Base-by-base conservation (phyloP, 2,113 vertebrate genomes). In the Lophochroa leadbeateri region DNA sequence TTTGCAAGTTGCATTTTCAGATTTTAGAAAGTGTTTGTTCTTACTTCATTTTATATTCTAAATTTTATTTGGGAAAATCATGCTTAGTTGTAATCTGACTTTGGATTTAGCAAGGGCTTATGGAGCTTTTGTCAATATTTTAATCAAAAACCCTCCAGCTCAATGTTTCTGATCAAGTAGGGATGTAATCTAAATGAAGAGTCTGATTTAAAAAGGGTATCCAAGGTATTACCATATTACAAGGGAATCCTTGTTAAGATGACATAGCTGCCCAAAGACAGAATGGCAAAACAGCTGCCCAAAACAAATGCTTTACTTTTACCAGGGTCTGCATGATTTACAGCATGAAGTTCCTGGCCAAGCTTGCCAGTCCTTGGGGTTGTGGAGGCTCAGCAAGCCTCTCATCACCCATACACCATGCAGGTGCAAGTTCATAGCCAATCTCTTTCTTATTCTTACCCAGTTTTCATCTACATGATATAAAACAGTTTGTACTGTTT, bases 351-450 rank as follows among this genome's bases (percentile, higher is more conserved):
- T 23, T 71, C 14, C 17, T 72, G 29, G 33, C 27, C 52, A 61
- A 35, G 6, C 4, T 41, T 3, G 1, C 8, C 3, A 11, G 5
- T n/a, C 23, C 33, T 17, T 29, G 64, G 17, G 14, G 14, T 44
- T 69, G 7, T 23, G 14, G 18, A 85, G 14, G 6, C 9, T 82
- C 33, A 63, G 18, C 13, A 86, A 71, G 6, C 2, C 15, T 46
- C 11, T 61, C 31, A 33, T 23, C 7, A 28, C 17, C 24, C 44
- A 79, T 47, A 71, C 7, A 46, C 9, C 8, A n/a, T 0, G 1
- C 5, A 79, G 7, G 9, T 84, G 12, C 5, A 6, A 6, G 12
- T 52, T 63, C 37, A 44, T 24, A 55, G 13, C 7, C 86, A 52
- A 50, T 50, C 13, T 49, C 50, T 60, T 63, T 78, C 46, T 81